Percentiles rank a stretch among this genome's conserved stretches.
Conservation (phyloP, 2,888 invertebrate genomes). For the Spodoptera picta region DNA sequence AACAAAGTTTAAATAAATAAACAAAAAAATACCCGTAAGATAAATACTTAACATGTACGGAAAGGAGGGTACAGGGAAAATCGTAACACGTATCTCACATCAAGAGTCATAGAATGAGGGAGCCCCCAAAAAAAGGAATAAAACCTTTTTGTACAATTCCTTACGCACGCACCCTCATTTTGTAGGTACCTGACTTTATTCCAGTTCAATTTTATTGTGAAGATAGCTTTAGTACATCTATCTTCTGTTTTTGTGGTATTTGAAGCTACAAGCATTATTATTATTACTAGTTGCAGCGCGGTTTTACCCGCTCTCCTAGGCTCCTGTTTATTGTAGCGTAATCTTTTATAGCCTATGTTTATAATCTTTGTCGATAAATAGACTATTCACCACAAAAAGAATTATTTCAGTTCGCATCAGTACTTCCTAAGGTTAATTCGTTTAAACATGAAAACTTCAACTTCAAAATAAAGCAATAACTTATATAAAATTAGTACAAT, state of each 20-base stretch:
- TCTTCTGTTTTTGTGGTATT: neutral
- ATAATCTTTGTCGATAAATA: no score
- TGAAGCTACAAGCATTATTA: no score
- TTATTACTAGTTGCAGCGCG: no score
- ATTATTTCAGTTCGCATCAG: no score
- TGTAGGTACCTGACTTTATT: slow-evolving; percentile 40
- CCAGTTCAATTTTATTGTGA: slow-evolving; percentile 38
- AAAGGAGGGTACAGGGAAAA: slow-evolving; percentile 35
- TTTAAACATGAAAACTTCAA: no score
- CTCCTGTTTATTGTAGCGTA: no score
- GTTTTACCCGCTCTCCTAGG: no score
- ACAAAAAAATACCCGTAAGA: slow-evolving; percentile 21
- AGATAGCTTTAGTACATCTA: slow-evolving; percentile 32
- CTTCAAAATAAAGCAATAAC: no score
- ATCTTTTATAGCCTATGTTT: no score
- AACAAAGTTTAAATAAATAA: neutral
- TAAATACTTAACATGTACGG: slow-evolving; percentile 30
- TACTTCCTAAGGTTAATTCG: no score
- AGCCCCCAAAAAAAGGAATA: slow-evolving; percentile 34
- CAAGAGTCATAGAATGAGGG: slow-evolving; percentile 35
- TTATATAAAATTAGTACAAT: no score
- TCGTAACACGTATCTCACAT: slow-evolving; percentile 54
- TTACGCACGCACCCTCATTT: slow-evolving; percentile 38
- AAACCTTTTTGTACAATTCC: slow-evolving; percentile 47
- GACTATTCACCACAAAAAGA: no score